Percentiles rank a stretch among this genome's conserved stretches.
Conservation (phyloP, 2,888 invertebrate species). For the Chironomus riparius region DNA sequence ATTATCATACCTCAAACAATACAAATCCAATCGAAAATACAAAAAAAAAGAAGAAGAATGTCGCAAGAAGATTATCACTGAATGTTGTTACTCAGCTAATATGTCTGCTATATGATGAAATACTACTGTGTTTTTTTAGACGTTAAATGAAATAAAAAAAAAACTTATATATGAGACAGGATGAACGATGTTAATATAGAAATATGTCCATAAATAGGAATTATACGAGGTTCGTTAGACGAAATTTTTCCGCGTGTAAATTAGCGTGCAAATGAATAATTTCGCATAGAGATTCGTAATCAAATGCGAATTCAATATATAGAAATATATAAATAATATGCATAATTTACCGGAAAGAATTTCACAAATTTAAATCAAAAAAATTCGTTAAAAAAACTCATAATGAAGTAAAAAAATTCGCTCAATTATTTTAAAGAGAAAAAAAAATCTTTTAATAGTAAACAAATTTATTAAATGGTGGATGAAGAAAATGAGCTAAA, state of each 20-base stretch:
- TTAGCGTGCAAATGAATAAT: background rate
- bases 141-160: background rate
- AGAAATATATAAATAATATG: background rate
- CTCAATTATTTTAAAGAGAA: constrained; percentile 16
- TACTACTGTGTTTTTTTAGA: constrained; percentile 13
- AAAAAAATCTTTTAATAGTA: background rate
- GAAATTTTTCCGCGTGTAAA: constrained; percentile 22
- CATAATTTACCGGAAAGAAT: constrained; percentile 27
- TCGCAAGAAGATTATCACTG: background rate
- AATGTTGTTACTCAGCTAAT: too few relatives aligned
- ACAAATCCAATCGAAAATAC: background rate
- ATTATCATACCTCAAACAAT: background rate
- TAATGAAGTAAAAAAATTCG: constrained; percentile 6
- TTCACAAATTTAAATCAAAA: background rate
- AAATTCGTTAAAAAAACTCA: background rate
- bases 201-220: constrained; percentile 27
- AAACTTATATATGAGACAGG: constrained; percentile 16
- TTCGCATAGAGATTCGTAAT: background rate
- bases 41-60: background rate
- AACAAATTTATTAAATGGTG: constrained; percentile 1
- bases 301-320: background rate
- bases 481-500: background rate
- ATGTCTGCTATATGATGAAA: too few relatives aligned
- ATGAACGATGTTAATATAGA: constrained; percentile 27
- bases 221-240: constrained; percentile 26